Conservation (phyloP, 2,797 vertebrate genomes). For the Tenualosa thibaudeaui region DNA sequence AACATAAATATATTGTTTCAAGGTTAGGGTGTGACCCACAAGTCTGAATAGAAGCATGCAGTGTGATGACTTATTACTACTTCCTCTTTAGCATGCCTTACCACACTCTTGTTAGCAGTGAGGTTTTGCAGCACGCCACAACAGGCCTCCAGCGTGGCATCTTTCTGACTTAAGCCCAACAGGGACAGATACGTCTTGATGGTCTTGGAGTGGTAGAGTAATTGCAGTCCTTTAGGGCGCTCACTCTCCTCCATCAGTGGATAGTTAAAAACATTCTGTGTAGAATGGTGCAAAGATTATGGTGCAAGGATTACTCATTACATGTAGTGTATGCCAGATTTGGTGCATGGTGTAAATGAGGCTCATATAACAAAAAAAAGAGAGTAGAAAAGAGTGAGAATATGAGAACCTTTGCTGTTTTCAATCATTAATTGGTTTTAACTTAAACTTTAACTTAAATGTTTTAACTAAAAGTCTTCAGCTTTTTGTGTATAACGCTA, state of each 20-base stretch:
- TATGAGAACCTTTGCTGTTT: not conserved
- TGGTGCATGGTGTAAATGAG: not conserved
- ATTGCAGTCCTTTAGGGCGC: conserved; percentile 72
- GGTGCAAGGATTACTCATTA: not conserved
- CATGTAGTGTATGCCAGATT: not conserved
- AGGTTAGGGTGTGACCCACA: not conserved
- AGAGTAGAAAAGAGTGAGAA: not conserved
- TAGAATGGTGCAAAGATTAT: not conserved
- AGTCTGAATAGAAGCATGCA: not conserved
- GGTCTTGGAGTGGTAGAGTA: conserved; percentile 82
- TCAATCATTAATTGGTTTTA: no score
- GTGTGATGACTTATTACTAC: not conserved
- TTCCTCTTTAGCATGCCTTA: conserved; percentile 57
- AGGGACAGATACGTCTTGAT: conserved; percentile 84
- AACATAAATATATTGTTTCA: not conserved
- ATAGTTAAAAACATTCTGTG: conserved; percentile 65
- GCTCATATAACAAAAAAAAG: not conserved
- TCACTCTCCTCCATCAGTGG: conserved; percentile 69
- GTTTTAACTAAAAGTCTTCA: no score
- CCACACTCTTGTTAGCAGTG: conserved; percentile 80
- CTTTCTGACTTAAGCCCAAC: conserved; percentile 80
- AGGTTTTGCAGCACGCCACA: conserved; percentile 92
- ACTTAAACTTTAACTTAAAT: no score
- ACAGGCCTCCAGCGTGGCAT: conserved; percentile 83
- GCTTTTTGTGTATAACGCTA: not conserved